Base-by-base conservation (phyloP, 2,113 vertebrate species). In the Setophaga kirtlandii region DNA sequence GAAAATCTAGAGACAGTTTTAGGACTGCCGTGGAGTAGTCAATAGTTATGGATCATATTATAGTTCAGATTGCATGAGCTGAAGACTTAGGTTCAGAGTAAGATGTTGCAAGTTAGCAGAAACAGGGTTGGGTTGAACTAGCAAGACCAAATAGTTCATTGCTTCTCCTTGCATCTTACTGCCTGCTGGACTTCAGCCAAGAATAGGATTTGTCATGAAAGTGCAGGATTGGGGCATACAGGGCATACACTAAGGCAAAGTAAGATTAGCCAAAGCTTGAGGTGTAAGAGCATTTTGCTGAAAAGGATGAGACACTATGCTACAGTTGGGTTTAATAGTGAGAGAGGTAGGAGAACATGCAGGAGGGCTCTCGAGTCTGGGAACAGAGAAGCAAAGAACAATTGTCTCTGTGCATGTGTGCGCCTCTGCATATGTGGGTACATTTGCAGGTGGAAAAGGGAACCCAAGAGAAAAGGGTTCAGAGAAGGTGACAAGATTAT, bases 401-500 rank as follows among this genome's bases (percentile, higher is more conserved):
- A 82, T 12, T 52, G 39, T 12, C 22, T 33, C 46, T 46, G 20
- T 46, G 55, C 22, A 39, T 13, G 21, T 3, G 0, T 8, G 31
- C 0, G 0, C 6, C 35, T 69, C 60, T 58, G 41, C 0, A 0
- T 12, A 37, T 23, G 13, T 14, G 12, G 22, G 8, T 55, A 37
- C 4, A 6, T 59, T 15, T 83, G 67, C n/a, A 55, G 39, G 47
- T 27, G 35, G 42, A 90, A 76, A 68, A 68, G 8, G 9, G 27
- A 91, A 88, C 56, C 30, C 27, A 60, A 12, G 17, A 42, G 11
- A 73, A 83, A 93, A 59, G 15, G 6, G 9, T 35, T 83, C 59
- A 69, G n/a, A 62, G n/a, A 46, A 90, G 10, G 65, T 11, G 55
- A 55, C 5, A 50, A 35, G 20, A 88, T 35, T 65, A 86, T 19